These are phyloP conservation scores for Zaprionus vittiger DNA, from an alignment of 1,140 invertebrate species.

Conservation along the genomic window DNA sequence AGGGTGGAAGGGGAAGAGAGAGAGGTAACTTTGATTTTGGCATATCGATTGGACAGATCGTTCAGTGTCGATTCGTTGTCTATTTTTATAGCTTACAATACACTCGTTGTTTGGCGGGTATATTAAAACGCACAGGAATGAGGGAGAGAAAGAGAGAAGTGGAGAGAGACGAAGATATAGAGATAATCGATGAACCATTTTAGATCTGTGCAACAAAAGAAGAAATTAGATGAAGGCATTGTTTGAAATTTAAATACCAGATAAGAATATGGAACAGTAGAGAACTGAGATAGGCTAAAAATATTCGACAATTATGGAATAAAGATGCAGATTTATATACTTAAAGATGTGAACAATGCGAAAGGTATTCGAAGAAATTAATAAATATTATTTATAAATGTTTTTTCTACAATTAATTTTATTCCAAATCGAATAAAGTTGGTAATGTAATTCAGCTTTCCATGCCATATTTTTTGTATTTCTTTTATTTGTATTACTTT, in stretches of 20 bases:
- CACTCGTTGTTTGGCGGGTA: constrained; percentile 5
- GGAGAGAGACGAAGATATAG: neutral
- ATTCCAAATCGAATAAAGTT: no score
- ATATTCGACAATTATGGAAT: neutral
- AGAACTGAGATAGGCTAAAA: neutral
- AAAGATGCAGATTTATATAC: neutral
- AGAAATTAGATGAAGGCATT: neutral
- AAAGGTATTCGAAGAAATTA: no score
- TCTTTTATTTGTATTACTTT: no score
- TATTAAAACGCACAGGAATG: neutral
- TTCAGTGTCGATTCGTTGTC: constrained; percentile 31
- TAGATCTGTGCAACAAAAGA: neutral
- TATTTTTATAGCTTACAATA: constrained; percentile 57
- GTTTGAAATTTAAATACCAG: neutral
- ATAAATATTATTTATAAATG: no score
- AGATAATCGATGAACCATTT: neutral
- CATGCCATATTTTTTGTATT: no score
- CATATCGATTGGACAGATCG: constrained; percentile 63
- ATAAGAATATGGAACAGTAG: neutral
- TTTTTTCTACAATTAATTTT: no score
- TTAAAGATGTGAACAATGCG: no score
- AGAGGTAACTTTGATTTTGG: constrained; percentile 50
- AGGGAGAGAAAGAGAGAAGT: neutral
- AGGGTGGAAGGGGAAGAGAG: neutral
- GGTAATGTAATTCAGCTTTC: no score